Evolutionary conservation across 2,888 invertebrate genomes (phyloP).

Genomic region (Spialia ferax): DNA sequence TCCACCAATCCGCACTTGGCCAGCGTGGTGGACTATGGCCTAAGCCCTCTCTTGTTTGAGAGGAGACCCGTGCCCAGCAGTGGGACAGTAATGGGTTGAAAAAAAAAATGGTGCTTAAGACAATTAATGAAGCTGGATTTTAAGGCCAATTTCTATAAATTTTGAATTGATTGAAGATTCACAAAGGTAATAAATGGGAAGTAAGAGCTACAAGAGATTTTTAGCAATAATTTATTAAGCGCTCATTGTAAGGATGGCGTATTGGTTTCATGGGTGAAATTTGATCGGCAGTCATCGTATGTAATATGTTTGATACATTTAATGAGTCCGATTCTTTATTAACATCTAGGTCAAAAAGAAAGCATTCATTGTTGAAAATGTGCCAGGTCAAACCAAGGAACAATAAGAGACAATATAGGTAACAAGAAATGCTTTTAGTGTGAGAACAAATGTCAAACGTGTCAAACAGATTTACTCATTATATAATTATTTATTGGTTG

Average conservation of each 20-base stretch:
- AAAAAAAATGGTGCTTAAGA: too few species aligned
- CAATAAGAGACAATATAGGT: not conserved
- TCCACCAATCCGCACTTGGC: too few species aligned
- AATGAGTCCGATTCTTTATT: conserved; percentile 23
- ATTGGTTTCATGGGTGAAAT: conserved; percentile 29
- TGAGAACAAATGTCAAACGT: not conserved
- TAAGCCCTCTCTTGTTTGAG: too few species aligned
- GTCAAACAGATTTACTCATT: too few species aligned
- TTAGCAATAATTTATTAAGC: not conserved
- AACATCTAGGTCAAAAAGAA: conserved; percentile 36
- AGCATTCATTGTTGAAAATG: conserved; percentile 33
- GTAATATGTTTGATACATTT: conserved; percentile 22
- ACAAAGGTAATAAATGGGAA: not conserved
- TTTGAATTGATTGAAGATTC: not conserved
- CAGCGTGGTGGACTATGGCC: too few species aligned
- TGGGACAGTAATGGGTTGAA: too few species aligned
- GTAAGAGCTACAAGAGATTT: not conserved
- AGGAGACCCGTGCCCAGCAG: too few species aligned
- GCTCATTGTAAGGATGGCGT: conserved; percentile 16
- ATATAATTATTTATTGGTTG: too few species aligned
- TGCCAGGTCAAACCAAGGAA: conserved; percentile 30
- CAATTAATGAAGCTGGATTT: not conserved
- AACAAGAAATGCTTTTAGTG: not conserved
- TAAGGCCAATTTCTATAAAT: not conserved
- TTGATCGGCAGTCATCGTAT: conserved; percentile 6